Percentiles rank a stretch among this genome's conserved stretches.
Evolutionary conservation across 1,140 invertebrate genomes (phyloP).

Genomic region (Nylanderia fulva): DNA sequence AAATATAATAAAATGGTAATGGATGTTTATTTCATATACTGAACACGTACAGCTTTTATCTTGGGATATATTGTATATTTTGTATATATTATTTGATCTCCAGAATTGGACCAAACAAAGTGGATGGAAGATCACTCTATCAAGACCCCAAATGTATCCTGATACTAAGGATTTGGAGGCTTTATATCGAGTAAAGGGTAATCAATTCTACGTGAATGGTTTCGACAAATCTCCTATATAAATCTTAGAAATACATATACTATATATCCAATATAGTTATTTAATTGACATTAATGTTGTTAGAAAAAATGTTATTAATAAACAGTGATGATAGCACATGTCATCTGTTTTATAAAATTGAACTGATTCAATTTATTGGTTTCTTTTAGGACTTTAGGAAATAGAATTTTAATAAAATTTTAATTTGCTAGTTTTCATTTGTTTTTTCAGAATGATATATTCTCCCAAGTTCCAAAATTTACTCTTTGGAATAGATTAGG

Average conservation of each 20-base stretch:
- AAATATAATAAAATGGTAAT: conserved; percentile 93
- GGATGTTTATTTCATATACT: conserved; percentile 62
- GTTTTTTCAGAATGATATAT: no score
- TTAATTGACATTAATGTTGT: conserved; percentile 18
- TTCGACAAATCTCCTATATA: conserved; percentile 89
- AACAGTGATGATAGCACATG: conserved; percentile 16
- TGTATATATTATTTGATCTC: conserved; percentile 59
- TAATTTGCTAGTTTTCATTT: no score
- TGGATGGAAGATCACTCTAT: conserved; percentile 88
- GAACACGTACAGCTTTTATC: not conserved
- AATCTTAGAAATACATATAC: conserved; percentile 16
- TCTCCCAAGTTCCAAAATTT: no score
- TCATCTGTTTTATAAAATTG: no score
- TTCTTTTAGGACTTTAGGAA: no score
- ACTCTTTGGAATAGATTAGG: no score
- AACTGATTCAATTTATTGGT: no score
- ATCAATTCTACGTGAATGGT: conserved; percentile 89
- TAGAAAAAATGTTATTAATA: conserved; percentile 18
- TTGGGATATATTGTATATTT: conserved; percentile 38
- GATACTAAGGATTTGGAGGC: conserved; percentile 88
- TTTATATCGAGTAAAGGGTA: conserved; percentile 86
- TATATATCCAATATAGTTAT: conserved; percentile 1
- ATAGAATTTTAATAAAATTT: no score
- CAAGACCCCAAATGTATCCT: conserved; percentile 86
- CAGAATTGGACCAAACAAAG: conserved; percentile 90